Evolutionary conservation across 2,888 invertebrate species (phyloP).

Genomic region (Acanthopleura granulata): DNA sequence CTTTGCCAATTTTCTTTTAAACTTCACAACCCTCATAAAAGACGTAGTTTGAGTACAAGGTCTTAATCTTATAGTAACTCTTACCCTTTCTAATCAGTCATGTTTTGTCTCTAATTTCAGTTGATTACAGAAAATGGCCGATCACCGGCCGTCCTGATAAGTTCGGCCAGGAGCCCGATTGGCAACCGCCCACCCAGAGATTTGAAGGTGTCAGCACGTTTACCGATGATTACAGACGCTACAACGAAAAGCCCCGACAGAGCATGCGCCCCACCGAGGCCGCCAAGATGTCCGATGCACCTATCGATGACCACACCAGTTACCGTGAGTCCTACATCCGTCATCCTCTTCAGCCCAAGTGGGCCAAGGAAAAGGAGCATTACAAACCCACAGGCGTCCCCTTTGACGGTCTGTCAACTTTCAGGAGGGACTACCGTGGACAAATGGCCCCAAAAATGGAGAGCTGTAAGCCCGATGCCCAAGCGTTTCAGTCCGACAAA

Average conservation of each 20-base stretch:
- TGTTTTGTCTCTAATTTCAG: conserved; percentile 34
- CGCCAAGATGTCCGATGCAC: conserved; percentile 55
- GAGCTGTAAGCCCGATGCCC: conserved; percentile 64
- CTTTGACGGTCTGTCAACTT: conserved; percentile 64
- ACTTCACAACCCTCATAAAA: too few species aligned
- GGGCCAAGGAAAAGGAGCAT: conserved; percentile 46
- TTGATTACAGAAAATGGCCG: conserved; percentile 65
- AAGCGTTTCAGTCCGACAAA: conserved; percentile 61
- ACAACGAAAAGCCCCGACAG: conserved; percentile 52
- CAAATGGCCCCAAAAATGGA: conserved; percentile 43
- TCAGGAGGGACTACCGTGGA: conserved; percentile 58
- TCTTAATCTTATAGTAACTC: too few species aligned
- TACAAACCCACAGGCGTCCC: conserved; percentile 56
- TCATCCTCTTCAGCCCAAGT: conserved; percentile 59
- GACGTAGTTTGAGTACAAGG: too few species aligned
- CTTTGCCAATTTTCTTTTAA: too few species aligned
- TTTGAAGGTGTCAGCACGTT: conserved; percentile 67
- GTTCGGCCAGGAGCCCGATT: conserved; percentile 43
- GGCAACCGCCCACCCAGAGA: conserved; percentile 57
- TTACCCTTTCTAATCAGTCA: neutral
- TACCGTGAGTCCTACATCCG: conserved; percentile 64
- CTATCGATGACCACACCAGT: conserved; percentile 65
- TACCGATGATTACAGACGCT: conserved; percentile 57
- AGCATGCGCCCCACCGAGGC: conserved; percentile 62
- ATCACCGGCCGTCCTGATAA: conserved; percentile 39